phyloP scores from a whole-genome alignment of 2,113 vertebrate genomes.

The Copsychus sechellarum region DNA sequence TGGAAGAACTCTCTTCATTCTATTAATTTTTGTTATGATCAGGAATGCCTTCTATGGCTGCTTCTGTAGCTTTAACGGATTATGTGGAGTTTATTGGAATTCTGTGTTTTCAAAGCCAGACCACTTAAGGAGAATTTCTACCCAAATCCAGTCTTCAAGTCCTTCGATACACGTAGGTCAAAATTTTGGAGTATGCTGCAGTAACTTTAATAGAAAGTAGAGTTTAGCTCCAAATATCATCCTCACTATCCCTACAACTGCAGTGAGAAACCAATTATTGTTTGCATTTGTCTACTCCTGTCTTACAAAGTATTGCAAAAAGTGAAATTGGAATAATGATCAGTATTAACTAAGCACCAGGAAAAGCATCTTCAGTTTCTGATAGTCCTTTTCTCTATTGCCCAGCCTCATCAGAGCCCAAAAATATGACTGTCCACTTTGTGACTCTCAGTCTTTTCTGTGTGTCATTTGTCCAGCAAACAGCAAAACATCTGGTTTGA shows the following conservation, averaged over 20 bases:
- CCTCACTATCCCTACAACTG: background rate
- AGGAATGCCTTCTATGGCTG: background rate
- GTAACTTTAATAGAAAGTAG: background rate
- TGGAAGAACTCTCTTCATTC: background rate
- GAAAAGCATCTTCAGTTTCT: background rate
- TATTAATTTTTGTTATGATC: background rate
- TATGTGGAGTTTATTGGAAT: background rate
- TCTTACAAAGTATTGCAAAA: background rate
- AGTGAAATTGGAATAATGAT: background rate
- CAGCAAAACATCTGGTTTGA: background rate
- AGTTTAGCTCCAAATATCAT: background rate
- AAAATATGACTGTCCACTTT: background rate
- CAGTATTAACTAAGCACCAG: background rate
- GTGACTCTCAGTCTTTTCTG: background rate
- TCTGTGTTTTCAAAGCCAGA: background rate
- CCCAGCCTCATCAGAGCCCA: background rate
- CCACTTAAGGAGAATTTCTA: background rate
- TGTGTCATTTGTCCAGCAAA: background rate
- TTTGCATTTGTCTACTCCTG: background rate
- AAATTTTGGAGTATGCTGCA: background rate
- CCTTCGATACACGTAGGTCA: background rate
- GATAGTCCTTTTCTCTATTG: background rate
- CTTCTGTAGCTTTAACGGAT: background rate
- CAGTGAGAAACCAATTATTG: background rate
- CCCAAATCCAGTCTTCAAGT: background rate